Conservation (phyloP, 2,797 vertebrate species). For the Mus caroli region DNA sequence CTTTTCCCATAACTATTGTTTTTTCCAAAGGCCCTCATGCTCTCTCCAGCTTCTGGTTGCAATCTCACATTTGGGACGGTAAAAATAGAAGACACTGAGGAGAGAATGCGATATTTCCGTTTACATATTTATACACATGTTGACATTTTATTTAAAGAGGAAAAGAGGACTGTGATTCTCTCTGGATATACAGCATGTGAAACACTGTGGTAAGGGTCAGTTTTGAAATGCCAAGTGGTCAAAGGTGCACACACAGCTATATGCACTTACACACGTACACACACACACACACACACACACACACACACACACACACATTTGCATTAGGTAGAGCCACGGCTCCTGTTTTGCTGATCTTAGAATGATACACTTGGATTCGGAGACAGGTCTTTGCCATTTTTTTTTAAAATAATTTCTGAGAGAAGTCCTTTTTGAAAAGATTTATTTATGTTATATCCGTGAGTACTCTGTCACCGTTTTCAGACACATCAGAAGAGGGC, state of each 20-base stretch:
- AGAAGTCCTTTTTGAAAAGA: background rate
- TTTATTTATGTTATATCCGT: background rate
- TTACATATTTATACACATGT: background rate
- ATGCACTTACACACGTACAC: background rate
- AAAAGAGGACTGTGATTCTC: background rate
- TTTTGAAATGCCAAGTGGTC: slow-evolving; percentile 13
- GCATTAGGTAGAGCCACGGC: background rate
- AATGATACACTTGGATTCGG: background rate
- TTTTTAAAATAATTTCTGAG: background rate
- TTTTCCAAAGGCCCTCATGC: slow-evolving; percentile 94
- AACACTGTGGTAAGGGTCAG: background rate
- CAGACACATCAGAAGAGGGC: background rate
- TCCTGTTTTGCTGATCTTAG: background rate
- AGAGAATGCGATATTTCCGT: slow-evolving; percentile 74
- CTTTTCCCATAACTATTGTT: slow-evolving; percentile 95
- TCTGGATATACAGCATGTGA: background rate
- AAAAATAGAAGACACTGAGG: slow-evolving; percentile 97
- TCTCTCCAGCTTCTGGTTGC: slow-evolving; percentile 95
- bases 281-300: background rate
- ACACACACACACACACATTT: background rate
- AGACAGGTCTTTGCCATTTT: slow-evolving; percentile 13
- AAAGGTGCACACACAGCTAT: background rate
- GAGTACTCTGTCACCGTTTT: background rate
- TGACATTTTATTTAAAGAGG: slow-evolving; percentile 24
- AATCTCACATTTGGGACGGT: slow-evolving; percentile 95